These are phyloP conservation scores for Steromphala cineraria DNA, from an alignment of 2,888 invertebrate genomes.

Conservation along the genomic window DNA sequence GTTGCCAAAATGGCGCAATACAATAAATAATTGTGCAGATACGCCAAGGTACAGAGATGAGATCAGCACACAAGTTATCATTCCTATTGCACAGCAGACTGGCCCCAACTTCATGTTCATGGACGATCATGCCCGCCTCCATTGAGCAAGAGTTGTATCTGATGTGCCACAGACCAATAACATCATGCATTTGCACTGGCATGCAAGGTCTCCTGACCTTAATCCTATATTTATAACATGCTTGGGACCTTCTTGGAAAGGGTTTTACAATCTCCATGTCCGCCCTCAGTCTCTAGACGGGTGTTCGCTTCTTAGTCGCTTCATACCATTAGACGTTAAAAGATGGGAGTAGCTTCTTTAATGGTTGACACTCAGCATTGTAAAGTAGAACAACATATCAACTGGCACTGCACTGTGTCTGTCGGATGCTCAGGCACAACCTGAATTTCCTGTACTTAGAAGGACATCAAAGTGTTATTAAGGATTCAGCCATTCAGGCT, in stretches of 20 bases:
- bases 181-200: background rate
- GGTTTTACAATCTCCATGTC: background rate
- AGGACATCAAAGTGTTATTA: too few species aligned
- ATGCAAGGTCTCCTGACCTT: background rate
- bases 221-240: background rate
- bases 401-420: too few species aligned
- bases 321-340: too few species aligned
- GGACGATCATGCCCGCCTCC: background rate
- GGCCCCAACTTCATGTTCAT: conserved; percentile 1
- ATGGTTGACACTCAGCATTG: too few species aligned
- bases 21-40: too few species aligned
- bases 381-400: too few species aligned
- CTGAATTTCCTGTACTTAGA: too few species aligned
- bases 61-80: background rate
- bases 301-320: too few species aligned
- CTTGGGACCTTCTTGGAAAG: background rate
- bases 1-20: too few species aligned
- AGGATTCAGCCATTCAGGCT: too few species aligned
- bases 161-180: background rate
- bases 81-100: background rate
- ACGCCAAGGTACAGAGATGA: background rate
- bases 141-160: background rate
- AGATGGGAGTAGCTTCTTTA: too few species aligned
- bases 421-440: too few species aligned
- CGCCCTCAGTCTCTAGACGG: background rate